Conservation (phyloP, 2,113 vertebrate species). For the Ciconia stormi region DNA sequence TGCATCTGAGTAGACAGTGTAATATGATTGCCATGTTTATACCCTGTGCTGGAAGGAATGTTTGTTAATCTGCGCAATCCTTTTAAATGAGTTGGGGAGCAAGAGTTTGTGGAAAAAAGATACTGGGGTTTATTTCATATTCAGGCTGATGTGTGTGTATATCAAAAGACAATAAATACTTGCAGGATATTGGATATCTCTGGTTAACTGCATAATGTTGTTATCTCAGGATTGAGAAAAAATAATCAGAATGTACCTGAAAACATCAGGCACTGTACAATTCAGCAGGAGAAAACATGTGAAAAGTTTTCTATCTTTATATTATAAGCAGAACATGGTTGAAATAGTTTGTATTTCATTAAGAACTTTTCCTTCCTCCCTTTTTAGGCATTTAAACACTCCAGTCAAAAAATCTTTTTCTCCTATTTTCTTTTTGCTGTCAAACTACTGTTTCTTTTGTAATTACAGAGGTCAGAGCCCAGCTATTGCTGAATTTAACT, state of each 20-base stretch:
- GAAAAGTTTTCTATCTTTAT: background rate
- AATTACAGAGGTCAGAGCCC: constrained; percentile 86
- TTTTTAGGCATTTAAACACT: background rate
- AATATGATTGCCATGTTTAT: background rate
- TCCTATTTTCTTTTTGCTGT: background rate
- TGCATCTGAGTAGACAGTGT: background rate
- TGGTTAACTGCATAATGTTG: background rate
- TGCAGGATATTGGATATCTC: constrained; percentile 15
- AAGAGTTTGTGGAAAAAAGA: constrained; percentile 20
- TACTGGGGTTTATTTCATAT: constrained; percentile 4
- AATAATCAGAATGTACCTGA: background rate
- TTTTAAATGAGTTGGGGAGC: constrained; percentile 15
- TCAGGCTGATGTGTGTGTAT: background rate
- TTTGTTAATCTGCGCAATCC: constrained; percentile 14
- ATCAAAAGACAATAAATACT: background rate
- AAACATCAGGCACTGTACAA: background rate
- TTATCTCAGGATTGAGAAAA: background rate
- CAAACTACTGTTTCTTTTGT: constrained; percentile 2
- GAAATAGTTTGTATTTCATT: background rate
- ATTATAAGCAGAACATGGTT: background rate
- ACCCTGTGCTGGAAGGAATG: constrained; percentile 18
- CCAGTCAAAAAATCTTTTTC: background rate
- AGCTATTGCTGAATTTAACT: constrained; percentile 89
- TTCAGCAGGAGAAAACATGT: background rate
- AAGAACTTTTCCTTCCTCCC: background rate